Evolutionary conservation across 2,113 vertebrate genomes (phyloP).

Genomic region (Naja naja): DNA sequence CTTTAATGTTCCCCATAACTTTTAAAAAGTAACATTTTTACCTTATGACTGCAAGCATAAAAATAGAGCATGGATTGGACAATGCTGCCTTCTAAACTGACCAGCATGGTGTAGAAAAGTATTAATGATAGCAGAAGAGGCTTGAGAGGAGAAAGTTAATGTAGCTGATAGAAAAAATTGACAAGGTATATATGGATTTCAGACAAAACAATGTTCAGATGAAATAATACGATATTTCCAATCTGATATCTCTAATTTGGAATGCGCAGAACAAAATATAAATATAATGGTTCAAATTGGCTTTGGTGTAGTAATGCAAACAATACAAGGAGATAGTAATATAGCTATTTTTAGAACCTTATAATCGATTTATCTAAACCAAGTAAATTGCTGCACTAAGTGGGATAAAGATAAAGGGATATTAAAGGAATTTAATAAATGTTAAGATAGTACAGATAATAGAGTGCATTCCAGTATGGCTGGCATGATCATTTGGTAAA

Average conservation of each 20-base stretch:
- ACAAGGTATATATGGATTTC: background rate
- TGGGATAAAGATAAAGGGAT: background rate
- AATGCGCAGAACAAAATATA: background rate
- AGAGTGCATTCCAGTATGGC: background rate
- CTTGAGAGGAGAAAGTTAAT: background rate
- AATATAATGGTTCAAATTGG: background rate
- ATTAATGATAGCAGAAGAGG: background rate
- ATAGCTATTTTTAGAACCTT: background rate
- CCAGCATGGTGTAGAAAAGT: background rate
- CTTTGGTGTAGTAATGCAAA: background rate
- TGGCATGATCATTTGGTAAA: background rate
- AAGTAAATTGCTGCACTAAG: background rate
- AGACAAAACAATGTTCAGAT: background rate
- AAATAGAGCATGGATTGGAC: background rate
- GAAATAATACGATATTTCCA: background rate
- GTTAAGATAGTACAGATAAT: background rate
- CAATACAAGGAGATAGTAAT: background rate
- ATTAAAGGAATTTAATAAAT: background rate
- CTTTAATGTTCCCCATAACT: background rate
- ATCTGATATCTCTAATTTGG: background rate
- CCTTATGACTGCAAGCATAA: background rate
- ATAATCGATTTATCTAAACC: background rate
- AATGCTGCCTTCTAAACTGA: background rate
- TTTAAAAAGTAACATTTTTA: background rate
- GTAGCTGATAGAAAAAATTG: background rate